Evolutionary conservation across 2,113 vertebrate species (phyloP), one percentile per base, ranked within the genome.

Genomic region (Gila orcuttii): DNA sequence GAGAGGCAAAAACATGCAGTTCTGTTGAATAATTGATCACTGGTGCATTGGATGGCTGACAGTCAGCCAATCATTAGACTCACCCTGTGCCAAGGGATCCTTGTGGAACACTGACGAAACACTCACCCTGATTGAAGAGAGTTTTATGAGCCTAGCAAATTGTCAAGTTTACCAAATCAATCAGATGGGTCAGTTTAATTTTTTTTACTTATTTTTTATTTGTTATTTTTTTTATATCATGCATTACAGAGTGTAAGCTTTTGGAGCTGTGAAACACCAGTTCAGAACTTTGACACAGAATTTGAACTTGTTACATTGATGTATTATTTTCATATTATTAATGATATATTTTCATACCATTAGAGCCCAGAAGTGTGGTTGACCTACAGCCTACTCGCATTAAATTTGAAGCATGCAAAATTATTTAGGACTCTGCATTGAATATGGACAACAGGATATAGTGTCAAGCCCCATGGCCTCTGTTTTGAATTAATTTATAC

Each of bases 11-110:
- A 87, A 83, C 71, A 88, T 33, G 79, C 45, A 28, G 85, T 83
- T 83, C 84, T 90, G 36, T 88, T 91, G 87, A 91, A 91, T 92
- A 90, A 92, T 91, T 90, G 89, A 92, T 90, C 84, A 75, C 71
- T 84, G 85, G 21, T 64, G 64, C 83, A 25, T 73, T 81, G 79
- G 78, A n/a, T 25, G 85, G 77, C 79, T 90, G 83, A 89, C 86
- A 84, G 64, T 87, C 87, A 86, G 83, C 76, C 83, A 85, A 82
- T 89, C 80, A 76, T 87, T 89, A 83, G 86, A 85, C 89, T 86
- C 21, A 12, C 74, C 12, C 25, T 42, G 62, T 80, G 47, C 80
- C 75, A 86, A 23, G 42, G 21, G 78, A n/a, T 83, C 52, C 31
- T 81, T 50, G 47, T 62, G 55, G 62, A 83, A 57, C 80, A 57